phyloP scores from a whole-genome alignment of 2,113 vertebrate genomes.

The Peromyscus polionotus region DNA sequence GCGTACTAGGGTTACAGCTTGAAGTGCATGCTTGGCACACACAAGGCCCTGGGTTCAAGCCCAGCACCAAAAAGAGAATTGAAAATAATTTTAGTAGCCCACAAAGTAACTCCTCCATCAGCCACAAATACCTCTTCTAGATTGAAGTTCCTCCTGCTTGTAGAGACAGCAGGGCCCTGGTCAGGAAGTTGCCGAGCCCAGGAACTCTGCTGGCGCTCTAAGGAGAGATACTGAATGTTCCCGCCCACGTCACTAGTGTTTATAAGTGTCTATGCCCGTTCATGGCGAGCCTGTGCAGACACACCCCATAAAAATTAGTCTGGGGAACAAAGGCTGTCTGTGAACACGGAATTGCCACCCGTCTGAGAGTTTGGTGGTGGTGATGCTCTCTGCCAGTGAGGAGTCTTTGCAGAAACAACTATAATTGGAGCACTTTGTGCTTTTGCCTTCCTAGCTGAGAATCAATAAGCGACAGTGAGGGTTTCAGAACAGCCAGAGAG shows the following conservation, averaged over 20 bases:
- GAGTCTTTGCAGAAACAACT: background rate
- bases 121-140: background rate
- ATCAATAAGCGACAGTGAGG: background rate
- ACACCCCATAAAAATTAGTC: background rate
- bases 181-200: background rate
- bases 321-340: constrained; percentile 34
- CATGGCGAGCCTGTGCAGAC: background rate
- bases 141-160: background rate
- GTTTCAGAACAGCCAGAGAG: background rate
- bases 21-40: background rate
- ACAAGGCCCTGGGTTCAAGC: background rate
- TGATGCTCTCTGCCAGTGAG: background rate
- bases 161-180: background rate
- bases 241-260: background rate
- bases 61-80: background rate
- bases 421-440: background rate
- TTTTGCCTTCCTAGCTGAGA: background rate
- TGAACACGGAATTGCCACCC: background rate
- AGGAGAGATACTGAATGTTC: background rate
- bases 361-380: background rate
- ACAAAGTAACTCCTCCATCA: background rate
- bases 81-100: background rate
- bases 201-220: background rate
- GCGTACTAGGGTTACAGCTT: background rate
- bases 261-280: background rate